Conservation (phyloP, 2,113 vertebrate species). For the Phocoena sinus region DNA sequence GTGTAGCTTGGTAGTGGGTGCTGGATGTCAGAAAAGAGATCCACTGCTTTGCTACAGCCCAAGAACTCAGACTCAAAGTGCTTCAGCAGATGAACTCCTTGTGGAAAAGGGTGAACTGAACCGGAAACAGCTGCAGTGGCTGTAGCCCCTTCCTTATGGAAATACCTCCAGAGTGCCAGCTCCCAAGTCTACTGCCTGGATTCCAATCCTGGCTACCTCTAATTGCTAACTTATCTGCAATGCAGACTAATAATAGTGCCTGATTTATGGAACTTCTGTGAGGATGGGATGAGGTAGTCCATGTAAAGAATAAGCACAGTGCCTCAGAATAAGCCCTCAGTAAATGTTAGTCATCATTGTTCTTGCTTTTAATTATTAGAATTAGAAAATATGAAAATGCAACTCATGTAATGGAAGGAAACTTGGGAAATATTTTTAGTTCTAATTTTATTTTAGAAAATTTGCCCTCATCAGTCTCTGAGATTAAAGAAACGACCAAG, state of each 20-base stretch:
- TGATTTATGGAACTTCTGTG: neutral
- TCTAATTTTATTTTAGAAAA: slow-evolving; percentile 20
- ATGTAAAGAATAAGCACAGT: neutral
- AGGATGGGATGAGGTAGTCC: neutral
- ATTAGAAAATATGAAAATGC: neutral
- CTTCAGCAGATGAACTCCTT: neutral
- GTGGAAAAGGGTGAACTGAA: neutral
- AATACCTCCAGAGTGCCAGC: neutral
- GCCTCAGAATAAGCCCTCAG: neutral
- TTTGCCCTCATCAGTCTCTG: neutral
- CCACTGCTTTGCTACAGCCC: neutral
- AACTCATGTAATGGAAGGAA: neutral
- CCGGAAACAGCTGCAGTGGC: neutral
- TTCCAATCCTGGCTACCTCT: neutral
- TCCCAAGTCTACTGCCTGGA: neutral
- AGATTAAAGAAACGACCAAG: neutral
- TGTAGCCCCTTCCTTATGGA: neutral
- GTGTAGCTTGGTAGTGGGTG: neutral
- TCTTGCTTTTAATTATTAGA: neutral
- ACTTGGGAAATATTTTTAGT: neutral
- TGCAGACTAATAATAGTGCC: neutral
- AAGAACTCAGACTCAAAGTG: neutral
- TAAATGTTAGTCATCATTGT: neutral
- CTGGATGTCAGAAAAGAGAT: neutral
- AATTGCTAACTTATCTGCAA: neutral